A percentile compares a stretch with the other conserved stretches of the same genome.
These are phyloP conservation scores for Metellina segmentata DNA, from an alignment of 2,888 invertebrate species.

Conservation along the genomic window DNA sequence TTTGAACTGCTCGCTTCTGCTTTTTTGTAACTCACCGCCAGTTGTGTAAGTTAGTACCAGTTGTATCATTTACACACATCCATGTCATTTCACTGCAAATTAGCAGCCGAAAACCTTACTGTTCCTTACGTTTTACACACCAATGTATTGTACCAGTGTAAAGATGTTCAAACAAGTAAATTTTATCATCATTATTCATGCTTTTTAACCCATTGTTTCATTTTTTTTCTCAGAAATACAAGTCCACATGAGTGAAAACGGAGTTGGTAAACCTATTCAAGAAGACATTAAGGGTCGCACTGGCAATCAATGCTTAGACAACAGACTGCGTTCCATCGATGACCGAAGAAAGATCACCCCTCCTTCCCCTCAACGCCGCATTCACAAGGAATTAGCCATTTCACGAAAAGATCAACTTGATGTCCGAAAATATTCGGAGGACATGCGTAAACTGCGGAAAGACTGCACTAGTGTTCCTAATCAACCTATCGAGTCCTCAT, in stretches of 20 bases:
- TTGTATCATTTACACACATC: too few species aligned
- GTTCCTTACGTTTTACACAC: too few species aligned
- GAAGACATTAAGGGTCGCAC: conserved; percentile 56
- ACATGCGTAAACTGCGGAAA: conserved; percentile 25
- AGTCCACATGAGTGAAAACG: conserved; percentile 22
- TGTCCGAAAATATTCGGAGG: conserved; percentile 7
- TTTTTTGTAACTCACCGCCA: too few species aligned
- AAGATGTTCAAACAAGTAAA: too few species aligned
- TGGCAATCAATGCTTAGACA: conserved; percentile 16
- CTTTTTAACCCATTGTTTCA: not conserved
- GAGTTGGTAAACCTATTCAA: conserved; percentile 2
- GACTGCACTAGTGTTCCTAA: conserved; percentile 20
- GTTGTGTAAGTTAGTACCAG: too few species aligned
- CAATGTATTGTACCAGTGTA: too few species aligned
- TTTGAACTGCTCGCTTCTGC: too few species aligned
- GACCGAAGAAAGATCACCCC: conserved; percentile 58
- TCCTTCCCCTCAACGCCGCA: conserved; percentile 58
- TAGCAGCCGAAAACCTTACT: too few species aligned
- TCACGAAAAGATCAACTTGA: conserved; percentile 17
- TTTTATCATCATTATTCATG: too few species aligned
- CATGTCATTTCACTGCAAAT: too few species aligned
- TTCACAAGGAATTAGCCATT: conserved; percentile 3
- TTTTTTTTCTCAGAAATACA: conserved; percentile 27
- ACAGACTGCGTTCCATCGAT: conserved; percentile 42
- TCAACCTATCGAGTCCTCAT: not conserved